These are phyloP conservation scores for Cheiracanthium punctorium DNA, from an alignment of 2,888 invertebrate species.

Conservation along the genomic window DNA sequence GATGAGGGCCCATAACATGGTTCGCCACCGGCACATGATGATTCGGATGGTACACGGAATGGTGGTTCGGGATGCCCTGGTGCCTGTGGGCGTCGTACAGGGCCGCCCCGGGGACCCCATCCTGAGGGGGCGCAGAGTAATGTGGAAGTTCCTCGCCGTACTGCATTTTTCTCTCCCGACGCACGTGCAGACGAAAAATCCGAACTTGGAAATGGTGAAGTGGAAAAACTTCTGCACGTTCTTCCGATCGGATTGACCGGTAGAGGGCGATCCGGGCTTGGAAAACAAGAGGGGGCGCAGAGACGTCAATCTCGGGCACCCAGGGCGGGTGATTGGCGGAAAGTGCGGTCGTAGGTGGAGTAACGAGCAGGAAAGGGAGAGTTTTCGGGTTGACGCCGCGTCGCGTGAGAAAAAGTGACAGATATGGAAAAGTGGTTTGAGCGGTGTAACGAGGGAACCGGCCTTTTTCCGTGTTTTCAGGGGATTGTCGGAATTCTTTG, in stretches of 20 bases:
- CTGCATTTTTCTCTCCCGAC: conserved; percentile 78
- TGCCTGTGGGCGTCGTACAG: conserved; percentile 84
- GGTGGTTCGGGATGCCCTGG: conserved; percentile 79
- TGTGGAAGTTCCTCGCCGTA: conserved; percentile 92
- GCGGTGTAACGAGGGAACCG: neutral
- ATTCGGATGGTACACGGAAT: conserved; percentile 81
- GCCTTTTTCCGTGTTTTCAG: neutral
- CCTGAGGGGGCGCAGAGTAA: conserved; percentile 85
- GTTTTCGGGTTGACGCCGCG: neutral
- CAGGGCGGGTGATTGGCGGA: neutral
- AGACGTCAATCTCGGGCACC: neutral
- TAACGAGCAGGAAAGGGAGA: neutral
- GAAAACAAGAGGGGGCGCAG: too few relatives aligned
- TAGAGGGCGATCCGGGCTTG: conserved; percentile 63
- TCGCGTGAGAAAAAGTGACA: neutral
- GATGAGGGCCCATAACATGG: conserved; percentile 80
- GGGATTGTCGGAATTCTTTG: too few relatives aligned
- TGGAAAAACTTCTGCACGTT: neutral
- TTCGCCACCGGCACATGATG: conserved; percentile 84
- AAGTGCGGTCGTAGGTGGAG: neutral
- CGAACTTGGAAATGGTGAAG: neutral
- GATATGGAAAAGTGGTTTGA: neutral
- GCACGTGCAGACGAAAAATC: conserved; percentile 26
- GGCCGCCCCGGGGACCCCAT: conserved; percentile 79
- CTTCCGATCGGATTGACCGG: conserved; percentile 15